Evolutionary conservation across 2,797 vertebrate genomes (phyloP).

Genomic region (Oceanodroma leucorhoa): DNA sequence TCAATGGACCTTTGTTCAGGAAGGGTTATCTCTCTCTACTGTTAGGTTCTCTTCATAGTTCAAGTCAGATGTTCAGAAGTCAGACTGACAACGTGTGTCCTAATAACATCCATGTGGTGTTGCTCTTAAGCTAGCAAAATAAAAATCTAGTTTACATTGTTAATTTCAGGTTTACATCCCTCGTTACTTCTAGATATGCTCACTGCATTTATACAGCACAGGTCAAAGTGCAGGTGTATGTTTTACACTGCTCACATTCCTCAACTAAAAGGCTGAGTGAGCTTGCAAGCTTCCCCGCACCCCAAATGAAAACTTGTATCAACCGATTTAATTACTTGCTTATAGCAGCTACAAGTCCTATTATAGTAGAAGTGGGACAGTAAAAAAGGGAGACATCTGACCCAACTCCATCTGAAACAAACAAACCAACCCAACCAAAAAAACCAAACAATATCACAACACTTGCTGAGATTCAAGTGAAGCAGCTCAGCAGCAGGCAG

Average conservation of each 20-base stretch:
- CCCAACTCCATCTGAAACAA: background rate
- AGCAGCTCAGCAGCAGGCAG: background rate
- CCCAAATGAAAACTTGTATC: background rate
- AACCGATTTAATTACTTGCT: background rate
- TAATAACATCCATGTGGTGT: background rate
- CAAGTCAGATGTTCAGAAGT: background rate
- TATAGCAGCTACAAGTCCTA: background rate
- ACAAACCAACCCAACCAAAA: background rate
- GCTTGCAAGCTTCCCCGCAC: background rate
- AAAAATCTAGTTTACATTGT: background rate
- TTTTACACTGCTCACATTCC: background rate
- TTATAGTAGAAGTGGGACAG: background rate
- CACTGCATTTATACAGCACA: background rate
- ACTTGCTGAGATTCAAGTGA: background rate
- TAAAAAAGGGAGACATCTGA: background rate
- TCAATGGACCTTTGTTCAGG: background rate
- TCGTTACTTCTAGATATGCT: background rate
- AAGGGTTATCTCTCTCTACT: background rate
- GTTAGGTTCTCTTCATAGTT: background rate
- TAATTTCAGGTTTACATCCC: background rate
- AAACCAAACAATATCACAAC: background rate
- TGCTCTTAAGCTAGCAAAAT: background rate
- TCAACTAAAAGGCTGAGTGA: background rate
- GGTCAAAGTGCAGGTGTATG: background rate
- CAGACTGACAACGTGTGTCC: background rate